A percentile compares a stretch with the other conserved stretches of the same genome.
Conservation (phyloP, 2,888 invertebrate species). For the Caenorhabditis virilis region DNA sequence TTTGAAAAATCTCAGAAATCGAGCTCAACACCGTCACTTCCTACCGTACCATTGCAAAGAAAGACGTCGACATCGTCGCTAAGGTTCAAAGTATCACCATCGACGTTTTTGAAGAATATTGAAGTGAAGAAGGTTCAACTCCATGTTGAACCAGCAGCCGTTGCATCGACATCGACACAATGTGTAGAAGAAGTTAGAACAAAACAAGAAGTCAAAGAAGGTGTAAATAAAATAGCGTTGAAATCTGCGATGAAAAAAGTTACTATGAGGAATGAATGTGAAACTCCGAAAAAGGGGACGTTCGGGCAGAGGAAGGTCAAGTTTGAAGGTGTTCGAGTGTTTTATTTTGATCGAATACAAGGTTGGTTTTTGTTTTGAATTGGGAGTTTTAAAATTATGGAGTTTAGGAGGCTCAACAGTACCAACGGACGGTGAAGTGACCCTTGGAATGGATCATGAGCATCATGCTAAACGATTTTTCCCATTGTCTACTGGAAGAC, state of each 20-base stretch:
- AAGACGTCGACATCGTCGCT: constrained; percentile 14
- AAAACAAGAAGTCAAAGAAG: no score
- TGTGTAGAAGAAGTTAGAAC: no score
- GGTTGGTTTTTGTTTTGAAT: neutral
- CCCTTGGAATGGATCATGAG: constrained; percentile 23
- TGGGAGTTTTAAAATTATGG: neutral
- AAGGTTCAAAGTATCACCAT: constrained; percentile 32
- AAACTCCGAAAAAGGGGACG: no score
- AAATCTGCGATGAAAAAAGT: constrained; percentile 2
- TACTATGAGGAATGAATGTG: no score
- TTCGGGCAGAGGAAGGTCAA: no score
- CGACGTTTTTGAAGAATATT: constrained; percentile 7
- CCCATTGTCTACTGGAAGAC: constrained; percentile 5
- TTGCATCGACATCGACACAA: constrained; percentile 16
- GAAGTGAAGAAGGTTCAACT: neutral
- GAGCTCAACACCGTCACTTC: constrained; percentile 27
- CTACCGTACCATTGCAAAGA: constrained; percentile 14
- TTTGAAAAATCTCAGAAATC: constrained; percentile 33
- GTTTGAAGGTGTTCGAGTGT: constrained; percentile 20
- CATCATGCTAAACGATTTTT: constrained; percentile 27
- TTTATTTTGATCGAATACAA: constrained; percentile 30
- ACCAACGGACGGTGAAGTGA: constrained; percentile 24
- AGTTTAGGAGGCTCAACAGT: constrained; percentile 15
- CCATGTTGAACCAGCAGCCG: neutral
- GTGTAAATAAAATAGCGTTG: constrained; percentile 13